Percentiles rank a stretch among this genome's conserved stretches.
Evolutionary conservation across 2,888 invertebrate genomes (phyloP).

Genomic region (Stomorhina lunata): DNA sequence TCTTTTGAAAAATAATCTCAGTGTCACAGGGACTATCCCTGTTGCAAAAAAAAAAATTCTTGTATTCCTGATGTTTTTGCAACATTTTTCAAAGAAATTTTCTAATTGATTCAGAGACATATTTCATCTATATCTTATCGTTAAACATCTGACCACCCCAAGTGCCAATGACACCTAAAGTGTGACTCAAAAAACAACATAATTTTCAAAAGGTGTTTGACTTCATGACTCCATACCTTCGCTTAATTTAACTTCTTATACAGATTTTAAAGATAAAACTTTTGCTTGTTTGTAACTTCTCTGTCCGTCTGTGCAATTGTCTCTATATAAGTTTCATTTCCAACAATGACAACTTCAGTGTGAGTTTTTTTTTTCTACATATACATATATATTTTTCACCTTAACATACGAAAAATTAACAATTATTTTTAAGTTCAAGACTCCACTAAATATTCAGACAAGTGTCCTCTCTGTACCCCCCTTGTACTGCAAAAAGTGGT

Average conservation of each 20-base stretch:
- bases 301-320: background rate
- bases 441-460: constrained; percentile 6
- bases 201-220: constrained; percentile 52
- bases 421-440: constrained; percentile 57
- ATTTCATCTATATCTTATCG: background rate
- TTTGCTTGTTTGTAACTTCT: constrained; percentile 22
- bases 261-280: constrained; percentile 60
- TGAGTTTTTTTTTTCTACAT: background rate
- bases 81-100: too few species aligned
- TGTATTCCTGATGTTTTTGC: too few species aligned
- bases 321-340: constrained; percentile 31
- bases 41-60: too few species aligned
- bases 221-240: constrained; percentile 48
- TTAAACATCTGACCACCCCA: constrained; percentile 8
- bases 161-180: constrained; percentile 44
- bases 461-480: constrained; percentile 8
- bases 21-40: too few species aligned
- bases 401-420: constrained; percentile 45
- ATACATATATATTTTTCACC: background rate
- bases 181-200: constrained; percentile 36
- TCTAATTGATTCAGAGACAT: too few species aligned
- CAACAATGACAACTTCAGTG: constrained; percentile 35
- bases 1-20: too few species aligned
- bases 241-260: constrained; percentile 39
- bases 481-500: background rate